A percentile compares a stretch with the other conserved stretches of the same genome.
These are phyloP conservation scores for Schizothorax lantsangensis DNA, from an alignment of 2,797 vertebrate species.

Conservation along the genomic window DNA sequence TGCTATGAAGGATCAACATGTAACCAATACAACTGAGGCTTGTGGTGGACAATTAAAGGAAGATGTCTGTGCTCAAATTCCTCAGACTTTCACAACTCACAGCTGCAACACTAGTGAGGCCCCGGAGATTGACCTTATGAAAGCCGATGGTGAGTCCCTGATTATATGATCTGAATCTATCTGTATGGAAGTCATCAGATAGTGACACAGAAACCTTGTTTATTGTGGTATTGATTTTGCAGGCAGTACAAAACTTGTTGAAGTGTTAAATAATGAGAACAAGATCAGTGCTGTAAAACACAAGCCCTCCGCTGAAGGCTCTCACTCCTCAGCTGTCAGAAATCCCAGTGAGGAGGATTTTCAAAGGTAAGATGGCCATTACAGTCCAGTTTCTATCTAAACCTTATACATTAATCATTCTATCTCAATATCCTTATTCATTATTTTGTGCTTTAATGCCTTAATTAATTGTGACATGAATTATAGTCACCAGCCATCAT, in stretches of 20 bases:
- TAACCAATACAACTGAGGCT: not conserved
- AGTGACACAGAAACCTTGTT: constrained; percentile 7
- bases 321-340: not conserved
- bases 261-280: constrained; percentile 67
- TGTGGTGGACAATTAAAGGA: not conserved
- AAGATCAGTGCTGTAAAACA: not conserved
- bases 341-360: not conserved
- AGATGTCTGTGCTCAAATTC: not conserved
- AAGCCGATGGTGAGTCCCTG: not conserved
- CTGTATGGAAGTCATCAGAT: not conserved
- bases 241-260: constrained; percentile 79
- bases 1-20: not conserved
- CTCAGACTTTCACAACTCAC: constrained; percentile 2
- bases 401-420: constrained; percentile 15
- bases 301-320: not conserved
- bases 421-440: not conserved
- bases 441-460: constrained; percentile 18
- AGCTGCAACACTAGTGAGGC: not conserved
- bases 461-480: constrained; percentile 5
- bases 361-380: not conserved
- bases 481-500: not conserved
- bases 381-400: not conserved
- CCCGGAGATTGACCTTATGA: not conserved
- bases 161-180: not conserved
- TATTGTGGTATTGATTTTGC: constrained; percentile 8